phyloP scores from a whole-genome alignment of 2,888 invertebrate genomes.

The Steinernema carpocapsae region DNA sequence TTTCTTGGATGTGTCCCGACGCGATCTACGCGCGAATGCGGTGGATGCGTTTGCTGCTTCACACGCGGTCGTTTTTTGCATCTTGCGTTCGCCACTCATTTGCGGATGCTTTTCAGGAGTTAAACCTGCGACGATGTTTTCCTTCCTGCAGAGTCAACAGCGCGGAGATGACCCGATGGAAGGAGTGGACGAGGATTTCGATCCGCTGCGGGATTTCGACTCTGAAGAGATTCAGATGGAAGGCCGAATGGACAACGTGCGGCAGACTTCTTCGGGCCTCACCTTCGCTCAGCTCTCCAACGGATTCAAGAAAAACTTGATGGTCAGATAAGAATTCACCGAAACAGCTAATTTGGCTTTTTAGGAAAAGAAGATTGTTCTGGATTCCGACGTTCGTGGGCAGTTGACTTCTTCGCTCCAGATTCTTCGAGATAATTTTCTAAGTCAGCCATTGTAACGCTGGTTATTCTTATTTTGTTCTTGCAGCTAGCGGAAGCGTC shows the following conservation, averaged over 20 bases:
- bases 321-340: background rate
- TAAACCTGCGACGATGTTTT: constrained; percentile 17
- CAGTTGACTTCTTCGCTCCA: background rate
- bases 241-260: background rate
- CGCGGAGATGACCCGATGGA: background rate
- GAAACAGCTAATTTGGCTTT: background rate
- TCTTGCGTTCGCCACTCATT: background rate
- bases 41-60: background rate
- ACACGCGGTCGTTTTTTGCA: background rate
- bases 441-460: background rate
- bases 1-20: background rate
- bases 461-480: background rate
- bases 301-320: constrained; percentile 5
- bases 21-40: background rate
- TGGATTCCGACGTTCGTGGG: constrained; percentile 1
- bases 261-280: background rate
- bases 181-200: background rate
- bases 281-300: background rate
- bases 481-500: background rate
- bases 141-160: background rate
- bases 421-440: background rate
- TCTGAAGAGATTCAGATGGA: background rate
- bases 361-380: constrained; percentile 19
- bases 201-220: constrained; percentile 13
- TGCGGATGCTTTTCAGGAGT: constrained; percentile 1